A percentile compares a stretch with the other conserved stretches of the same genome.
These are phyloP conservation scores for Odiellus spinosus DNA, from an alignment of 2,888 invertebrate species.

Conservation along the genomic window DNA sequence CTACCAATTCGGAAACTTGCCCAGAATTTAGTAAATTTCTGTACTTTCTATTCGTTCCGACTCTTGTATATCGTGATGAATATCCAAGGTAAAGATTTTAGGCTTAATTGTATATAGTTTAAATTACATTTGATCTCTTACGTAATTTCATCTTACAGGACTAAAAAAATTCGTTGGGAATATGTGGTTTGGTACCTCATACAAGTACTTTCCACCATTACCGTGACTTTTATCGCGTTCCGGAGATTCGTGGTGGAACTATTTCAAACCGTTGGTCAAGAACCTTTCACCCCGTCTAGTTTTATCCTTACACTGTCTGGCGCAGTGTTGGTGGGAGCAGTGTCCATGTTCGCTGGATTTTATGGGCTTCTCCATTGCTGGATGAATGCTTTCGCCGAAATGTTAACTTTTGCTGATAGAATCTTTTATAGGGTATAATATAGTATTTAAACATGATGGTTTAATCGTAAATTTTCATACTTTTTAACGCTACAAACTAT, in stretches of 20 bases:
- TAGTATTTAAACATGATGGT: background rate
- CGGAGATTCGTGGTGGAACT: constrained; percentile 55
- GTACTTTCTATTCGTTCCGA: constrained; percentile 76
- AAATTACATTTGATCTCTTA: background rate
- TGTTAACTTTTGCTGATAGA: constrained; percentile 70
- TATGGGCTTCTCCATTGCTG: constrained; percentile 78
- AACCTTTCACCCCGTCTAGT: constrained; percentile 27
- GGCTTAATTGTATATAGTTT: background rate
- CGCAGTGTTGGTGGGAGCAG: constrained; percentile 54
- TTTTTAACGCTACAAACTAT: constrained; percentile 5
- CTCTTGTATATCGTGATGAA: constrained; percentile 60
- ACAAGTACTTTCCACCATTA: constrained; percentile 62
- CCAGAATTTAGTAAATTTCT: constrained; percentile 55
- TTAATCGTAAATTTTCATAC: background rate
- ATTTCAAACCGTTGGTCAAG: constrained; percentile 45
- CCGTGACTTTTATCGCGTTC: constrained; percentile 64
- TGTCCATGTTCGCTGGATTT: constrained; percentile 56
- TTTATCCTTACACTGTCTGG: constrained; percentile 45
- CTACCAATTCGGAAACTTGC: constrained; percentile 24
- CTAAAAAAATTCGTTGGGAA: constrained; percentile 53
- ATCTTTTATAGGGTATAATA: constrained; percentile 51
- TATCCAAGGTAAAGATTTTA: constrained; percentile 54
- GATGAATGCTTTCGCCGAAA: constrained; percentile 79
- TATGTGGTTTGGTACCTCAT: constrained; percentile 49
- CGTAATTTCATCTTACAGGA: constrained; percentile 36